Conservation (phyloP, 37 sponge, comb jelly and placozoan species). For the Mnemiopsis leidyi region DNA sequence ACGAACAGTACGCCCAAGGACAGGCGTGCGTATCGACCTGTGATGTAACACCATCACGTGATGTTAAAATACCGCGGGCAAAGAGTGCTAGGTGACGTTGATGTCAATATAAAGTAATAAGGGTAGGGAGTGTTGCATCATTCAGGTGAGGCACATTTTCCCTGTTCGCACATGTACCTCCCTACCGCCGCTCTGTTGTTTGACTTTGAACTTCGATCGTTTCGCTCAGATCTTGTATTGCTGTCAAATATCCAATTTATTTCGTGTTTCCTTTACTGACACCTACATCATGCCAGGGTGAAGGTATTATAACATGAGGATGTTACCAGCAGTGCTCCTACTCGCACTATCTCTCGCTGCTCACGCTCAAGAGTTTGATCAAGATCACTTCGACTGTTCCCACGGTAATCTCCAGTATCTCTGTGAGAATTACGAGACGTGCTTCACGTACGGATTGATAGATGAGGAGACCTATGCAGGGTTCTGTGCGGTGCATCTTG, state of each 20-base stretch:
- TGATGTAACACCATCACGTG: not conserved
- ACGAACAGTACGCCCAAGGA: no score
- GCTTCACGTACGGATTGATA: not conserved
- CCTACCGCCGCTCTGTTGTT: not conserved
- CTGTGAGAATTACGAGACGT: slow-evolving; percentile 43
- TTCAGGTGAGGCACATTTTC: not conserved
- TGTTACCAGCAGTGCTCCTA: not conserved
- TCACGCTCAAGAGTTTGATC: not conserved
- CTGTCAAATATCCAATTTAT: not conserved
- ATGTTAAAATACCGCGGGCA: not conserved
- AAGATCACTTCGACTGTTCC: not conserved
- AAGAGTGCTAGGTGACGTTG: not conserved
- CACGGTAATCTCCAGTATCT: not conserved
- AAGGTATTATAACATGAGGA: not conserved
- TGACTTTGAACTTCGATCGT: no score
- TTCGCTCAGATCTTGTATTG: not conserved
- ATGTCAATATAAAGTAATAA: not conserved
- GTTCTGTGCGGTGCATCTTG: not conserved
- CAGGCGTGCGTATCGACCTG: not conserved
- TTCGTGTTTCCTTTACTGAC: not conserved
- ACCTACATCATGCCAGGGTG: not conserved
- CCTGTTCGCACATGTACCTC: not conserved
- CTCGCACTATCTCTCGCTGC: not conserved
- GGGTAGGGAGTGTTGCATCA: not conserved
- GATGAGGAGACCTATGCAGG: not conserved